Conservation (phyloP, 2,797 vertebrate species). For the Triplophysa bombifrons region DNA sequence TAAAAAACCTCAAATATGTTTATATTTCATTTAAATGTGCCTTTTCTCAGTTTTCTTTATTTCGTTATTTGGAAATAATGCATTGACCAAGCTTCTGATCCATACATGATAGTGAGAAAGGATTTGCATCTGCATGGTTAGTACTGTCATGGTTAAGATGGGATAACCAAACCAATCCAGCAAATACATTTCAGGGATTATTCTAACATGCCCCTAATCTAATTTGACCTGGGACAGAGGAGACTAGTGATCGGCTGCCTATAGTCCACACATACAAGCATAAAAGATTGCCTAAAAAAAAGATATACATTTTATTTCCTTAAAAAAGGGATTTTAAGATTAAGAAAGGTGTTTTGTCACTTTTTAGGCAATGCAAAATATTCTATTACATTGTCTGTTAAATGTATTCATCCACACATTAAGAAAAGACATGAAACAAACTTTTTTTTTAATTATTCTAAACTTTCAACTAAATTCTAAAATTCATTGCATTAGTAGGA, state of each 20-base stretch:
- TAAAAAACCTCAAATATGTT: background rate
- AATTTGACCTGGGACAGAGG: conserved; percentile 51
- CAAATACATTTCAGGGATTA: conserved; percentile 54
- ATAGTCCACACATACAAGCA: background rate
- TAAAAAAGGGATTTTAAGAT: too few relatives aligned
- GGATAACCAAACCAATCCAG: conserved; percentile 45
- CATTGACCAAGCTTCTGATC: background rate
- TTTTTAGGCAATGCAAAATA: background rate
- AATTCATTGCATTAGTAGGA: too few relatives aligned
- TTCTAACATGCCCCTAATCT: conserved; percentile 54
- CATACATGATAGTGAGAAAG: background rate
- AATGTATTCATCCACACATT: background rate
- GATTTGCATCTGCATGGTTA: conserved; percentile 27
- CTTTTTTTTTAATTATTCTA: background rate
- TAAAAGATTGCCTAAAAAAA: background rate
- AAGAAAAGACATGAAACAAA: background rate
- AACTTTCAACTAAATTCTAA: background rate
- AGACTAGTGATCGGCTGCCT: conserved; percentile 43
- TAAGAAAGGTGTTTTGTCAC: background rate
- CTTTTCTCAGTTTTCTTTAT: background rate
- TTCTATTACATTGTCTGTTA: background rate
- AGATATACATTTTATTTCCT: too few relatives aligned
- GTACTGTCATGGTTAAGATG: conserved; percentile 32
- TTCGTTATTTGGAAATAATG: background rate
- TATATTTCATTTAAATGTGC: background rate